Conservation (phyloP, 2,797 vertebrate species). For the Pseudomugil tenellus region DNA sequence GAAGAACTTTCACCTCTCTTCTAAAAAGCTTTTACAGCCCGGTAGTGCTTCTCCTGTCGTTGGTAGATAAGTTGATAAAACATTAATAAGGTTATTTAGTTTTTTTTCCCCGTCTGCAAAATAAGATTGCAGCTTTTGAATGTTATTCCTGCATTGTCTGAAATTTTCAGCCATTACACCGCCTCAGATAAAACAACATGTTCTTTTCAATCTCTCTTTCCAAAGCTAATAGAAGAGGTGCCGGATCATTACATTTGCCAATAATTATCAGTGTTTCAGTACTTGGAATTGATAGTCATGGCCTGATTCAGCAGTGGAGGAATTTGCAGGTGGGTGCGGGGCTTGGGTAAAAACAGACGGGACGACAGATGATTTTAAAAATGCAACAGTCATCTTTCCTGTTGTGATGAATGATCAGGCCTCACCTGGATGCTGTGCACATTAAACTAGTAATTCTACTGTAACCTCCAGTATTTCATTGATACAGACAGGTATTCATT, state of each 20-base stretch:
- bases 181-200: neutral
- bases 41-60: no score
- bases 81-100: no score
- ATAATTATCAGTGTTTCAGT: neutral
- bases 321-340: neutral
- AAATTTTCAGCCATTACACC: neutral
- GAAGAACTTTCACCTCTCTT: no score
- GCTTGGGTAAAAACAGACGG: neutral
- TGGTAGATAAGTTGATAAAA: no score
- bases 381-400: neutral
- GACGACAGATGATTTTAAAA: neutral
- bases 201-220: neutral
- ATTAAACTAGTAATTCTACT: neutral
- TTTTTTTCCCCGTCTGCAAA: no score
- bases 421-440: neutral
- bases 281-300: neutral
- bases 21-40: no score
- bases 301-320: neutral
- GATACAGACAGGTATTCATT: neutral
- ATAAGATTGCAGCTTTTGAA: no score
- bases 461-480: neutral
- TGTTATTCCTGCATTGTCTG: no score
- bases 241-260: neutral
- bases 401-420: neutral
- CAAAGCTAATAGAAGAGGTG: neutral